Evolutionary conservation across 2,888 invertebrate genomes (phyloP), one percentile per base, ranked within the genome.

Genomic region (Sisyra terminalis): DNA sequence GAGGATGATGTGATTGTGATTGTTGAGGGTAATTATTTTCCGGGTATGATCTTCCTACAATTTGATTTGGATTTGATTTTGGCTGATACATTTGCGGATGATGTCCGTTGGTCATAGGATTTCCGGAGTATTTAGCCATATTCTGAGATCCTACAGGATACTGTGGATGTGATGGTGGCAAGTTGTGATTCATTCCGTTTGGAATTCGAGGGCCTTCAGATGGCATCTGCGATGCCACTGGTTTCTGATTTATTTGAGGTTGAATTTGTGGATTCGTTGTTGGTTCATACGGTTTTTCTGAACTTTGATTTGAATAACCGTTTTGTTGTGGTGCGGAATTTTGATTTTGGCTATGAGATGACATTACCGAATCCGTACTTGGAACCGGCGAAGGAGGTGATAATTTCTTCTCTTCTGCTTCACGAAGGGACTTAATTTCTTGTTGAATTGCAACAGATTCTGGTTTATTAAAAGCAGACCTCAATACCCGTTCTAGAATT

Each of bases 401-500:
- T 2, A 39, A 8, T 34, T 41, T 34, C 18, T 30, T 15, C 8
- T 32, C 34, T 50, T 64, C 64, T 15, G 60, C 61, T 45, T 66
- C 65, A 43, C 65, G 59, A 31, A 69, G 55, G 38, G 58, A 56
- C 57, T 63, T 65, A 50, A 64, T 71, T 52, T 58, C 72, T 43
- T 73, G 68, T 45, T 64, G 59, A 50, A 61, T 59, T 52, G 66
- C 69, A 34, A 63, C 64, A 34, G 74, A 64, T 54, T 77, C 77
- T 1, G 79, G 75, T 59, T 77, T 84, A 57, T 73, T 78, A 65
- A 82, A 77, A 0, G 87, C 86, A 0, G 84, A 84, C 47, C 88
- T 73, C 14, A 89, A 60, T 0, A 90, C 88, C 44, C 89, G 69
- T 57, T 90, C 88, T 49, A 90, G 62, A 45, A 90, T 87, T 1